phyloP scores from a whole-genome alignment of 1,140 invertebrate species.

The Teleogryllus occipitalis region DNA sequence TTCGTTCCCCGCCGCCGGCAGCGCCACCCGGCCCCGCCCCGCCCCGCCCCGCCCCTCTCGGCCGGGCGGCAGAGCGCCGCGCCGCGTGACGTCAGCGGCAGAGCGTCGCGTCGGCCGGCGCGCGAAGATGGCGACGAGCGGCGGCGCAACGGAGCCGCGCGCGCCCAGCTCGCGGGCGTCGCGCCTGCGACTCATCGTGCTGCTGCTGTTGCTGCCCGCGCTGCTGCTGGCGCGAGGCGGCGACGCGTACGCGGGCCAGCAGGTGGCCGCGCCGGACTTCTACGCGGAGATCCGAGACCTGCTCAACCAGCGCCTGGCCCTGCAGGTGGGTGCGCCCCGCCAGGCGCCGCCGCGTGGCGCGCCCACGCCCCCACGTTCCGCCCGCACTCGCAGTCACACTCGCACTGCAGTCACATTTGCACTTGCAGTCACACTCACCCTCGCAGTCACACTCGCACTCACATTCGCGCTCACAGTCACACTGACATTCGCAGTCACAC shows the following conservation, averaged over 20 bases:
- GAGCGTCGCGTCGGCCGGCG: not conserved
- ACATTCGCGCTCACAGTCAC: no score
- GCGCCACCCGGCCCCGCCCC: not conserved
- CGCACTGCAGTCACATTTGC: no score
- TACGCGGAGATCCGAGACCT: conserved; percentile 14
- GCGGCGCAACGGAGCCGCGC: not conserved
- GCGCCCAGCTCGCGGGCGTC: not conserved
- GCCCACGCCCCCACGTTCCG: no score
- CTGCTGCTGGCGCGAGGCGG: not conserved
- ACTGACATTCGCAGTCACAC: no score
- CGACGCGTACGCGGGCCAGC: not conserved
- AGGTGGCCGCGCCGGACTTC: not conserved
- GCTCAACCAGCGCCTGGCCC: not conserved
- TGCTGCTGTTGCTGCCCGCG: not conserved
- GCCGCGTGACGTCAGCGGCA: not conserved
- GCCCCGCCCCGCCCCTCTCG: not conserved
- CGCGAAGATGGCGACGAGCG: no score
- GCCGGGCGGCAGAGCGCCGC: not conserved
- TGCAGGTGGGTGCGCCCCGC: not conserved
- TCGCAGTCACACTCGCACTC: no score
- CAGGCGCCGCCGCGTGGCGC: no score
- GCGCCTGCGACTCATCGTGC: not conserved
- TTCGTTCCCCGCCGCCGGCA: no score
- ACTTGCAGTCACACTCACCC: no score
- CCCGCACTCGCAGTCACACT: no score